Conservation (phyloP, 2,888 invertebrate species). For the Crematogaster levior region DNA sequence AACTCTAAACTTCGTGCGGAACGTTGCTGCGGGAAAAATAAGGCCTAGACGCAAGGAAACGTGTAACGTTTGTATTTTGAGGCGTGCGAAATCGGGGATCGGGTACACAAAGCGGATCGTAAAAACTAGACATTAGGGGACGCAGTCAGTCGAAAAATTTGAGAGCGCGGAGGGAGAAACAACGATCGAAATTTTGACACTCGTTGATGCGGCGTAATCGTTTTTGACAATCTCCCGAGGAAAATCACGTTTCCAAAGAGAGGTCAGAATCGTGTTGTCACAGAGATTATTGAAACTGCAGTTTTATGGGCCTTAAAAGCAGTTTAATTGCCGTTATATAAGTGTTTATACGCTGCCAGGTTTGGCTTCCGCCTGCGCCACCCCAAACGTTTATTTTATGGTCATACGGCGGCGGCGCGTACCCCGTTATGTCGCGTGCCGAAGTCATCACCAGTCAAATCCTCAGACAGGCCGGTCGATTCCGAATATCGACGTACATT, state of each 20-base stretch:
- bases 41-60: neutral
- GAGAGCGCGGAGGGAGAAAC: too few relatives aligned
- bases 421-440: conserved; percentile 85
- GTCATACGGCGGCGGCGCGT: conserved; percentile 83
- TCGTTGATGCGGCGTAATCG: neutral
- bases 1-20: neutral
- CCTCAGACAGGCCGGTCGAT: conserved; percentile 65
- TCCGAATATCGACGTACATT: conserved; percentile 69
- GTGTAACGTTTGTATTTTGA: neutral
- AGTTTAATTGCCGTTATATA: conserved; percentile 86
- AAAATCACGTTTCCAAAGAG: conserved; percentile 68
- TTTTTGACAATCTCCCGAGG: conserved; percentile 61
- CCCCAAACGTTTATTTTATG: conserved; percentile 86
- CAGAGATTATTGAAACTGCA: conserved; percentile 86
- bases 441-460: conserved; percentile 80
- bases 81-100: conserved; percentile 2
- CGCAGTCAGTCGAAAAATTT: conserved; percentile 32
- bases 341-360: conserved; percentile 85
- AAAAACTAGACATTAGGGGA: conserved; percentile 14
- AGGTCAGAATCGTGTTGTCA: conserved; percentile 85
- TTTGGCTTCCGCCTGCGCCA: conserved; percentile 83
- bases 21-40: neutral
- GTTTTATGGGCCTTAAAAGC: conserved; percentile 86
- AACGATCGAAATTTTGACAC: conserved; percentile 27
- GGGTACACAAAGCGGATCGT: conserved; percentile 5